phyloP scores from a whole-genome alignment of 2,113 vertebrate genomes.

The Strix uralensis region DNA sequence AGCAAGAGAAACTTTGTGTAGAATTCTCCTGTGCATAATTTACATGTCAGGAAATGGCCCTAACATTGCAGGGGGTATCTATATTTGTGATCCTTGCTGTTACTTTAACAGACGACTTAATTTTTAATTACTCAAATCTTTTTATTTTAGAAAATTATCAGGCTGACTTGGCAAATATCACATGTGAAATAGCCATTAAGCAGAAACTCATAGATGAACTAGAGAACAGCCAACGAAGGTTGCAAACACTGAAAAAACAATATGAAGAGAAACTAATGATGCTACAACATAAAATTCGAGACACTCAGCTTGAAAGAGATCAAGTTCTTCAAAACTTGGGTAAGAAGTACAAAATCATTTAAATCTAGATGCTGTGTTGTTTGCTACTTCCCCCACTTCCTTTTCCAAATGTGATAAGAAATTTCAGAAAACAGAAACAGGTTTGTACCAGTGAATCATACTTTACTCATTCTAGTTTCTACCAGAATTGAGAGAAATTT shows the following conservation, averaged over 20 bases:
- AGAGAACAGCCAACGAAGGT: slow-evolving; percentile 94
- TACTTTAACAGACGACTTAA: neutral
- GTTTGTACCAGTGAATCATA: neutral
- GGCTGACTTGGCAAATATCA: slow-evolving; percentile 96
- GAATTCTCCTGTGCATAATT: neutral
- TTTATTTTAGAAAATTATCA: slow-evolving; percentile 87
- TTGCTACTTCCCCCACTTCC: neutral
- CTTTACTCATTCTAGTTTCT: neutral
- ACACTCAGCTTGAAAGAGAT: slow-evolving; percentile 96
- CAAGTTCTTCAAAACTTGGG: slow-evolving; percentile 97
- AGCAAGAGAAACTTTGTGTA: neutral
- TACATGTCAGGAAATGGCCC: neutral
- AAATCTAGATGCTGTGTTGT: neutral
- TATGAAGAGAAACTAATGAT: slow-evolving; percentile 97
- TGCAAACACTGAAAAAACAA: slow-evolving; percentile 94
- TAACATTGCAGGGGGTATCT: neutral
- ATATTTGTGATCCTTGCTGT: neutral
- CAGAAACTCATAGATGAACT: slow-evolving; percentile 98
- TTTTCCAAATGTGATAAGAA: neutral
- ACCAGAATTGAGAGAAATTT: neutral
- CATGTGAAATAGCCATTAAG: slow-evolving; percentile 99
- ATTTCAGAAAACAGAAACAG: neutral
- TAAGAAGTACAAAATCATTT: slow-evolving; percentile 56
- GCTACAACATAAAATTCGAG: slow-evolving; percentile 94
- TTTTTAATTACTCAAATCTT: neutral